A percentile compares a stretch with the other conserved stretches of the same genome.
phyloP scores from a whole-genome alignment of 1,140 invertebrate species.

The Pseudachorutes palmiensis region DNA sequence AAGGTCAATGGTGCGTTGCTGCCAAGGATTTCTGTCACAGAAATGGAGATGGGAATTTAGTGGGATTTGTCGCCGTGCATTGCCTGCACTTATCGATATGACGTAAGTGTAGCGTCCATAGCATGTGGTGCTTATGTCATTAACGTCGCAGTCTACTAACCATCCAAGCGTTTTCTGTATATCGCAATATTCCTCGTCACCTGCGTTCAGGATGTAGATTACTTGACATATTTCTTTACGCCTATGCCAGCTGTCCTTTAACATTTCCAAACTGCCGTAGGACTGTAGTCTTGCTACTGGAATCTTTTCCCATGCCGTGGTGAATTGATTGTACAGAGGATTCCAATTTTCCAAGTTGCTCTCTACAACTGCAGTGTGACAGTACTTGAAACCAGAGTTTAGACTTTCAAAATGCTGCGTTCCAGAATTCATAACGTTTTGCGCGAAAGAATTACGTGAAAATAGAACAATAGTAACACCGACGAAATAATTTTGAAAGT shows the following conservation, averaged over 20 bases:
- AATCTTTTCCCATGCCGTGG: neutral
- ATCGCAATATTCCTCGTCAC: neutral
- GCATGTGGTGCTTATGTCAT: neutral
- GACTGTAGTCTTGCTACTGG: neutral
- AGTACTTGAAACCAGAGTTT: neutral
- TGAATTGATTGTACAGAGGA: neutral
- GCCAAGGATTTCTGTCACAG: too few relatives aligned
- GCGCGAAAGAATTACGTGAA: too few relatives aligned
- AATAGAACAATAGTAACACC: too few relatives aligned
- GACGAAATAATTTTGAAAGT: too few relatives aligned
- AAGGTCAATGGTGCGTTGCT: neutral
- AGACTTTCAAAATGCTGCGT: too few relatives aligned
- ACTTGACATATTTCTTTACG: neutral
- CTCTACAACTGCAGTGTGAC: neutral
- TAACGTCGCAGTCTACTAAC: neutral
- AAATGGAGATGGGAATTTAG: too few relatives aligned
- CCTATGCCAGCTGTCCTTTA: neutral
- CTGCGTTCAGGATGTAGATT: neutral
- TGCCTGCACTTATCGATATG: too few relatives aligned
- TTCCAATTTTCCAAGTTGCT: neutral
- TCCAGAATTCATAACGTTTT: too few relatives aligned
- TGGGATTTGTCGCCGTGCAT: too few relatives aligned
- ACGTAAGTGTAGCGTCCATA: neutral
- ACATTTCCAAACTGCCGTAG: neutral
- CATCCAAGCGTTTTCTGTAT: neutral